These are phyloP conservation scores for Symphodus melops DNA, from an alignment of 2,113 vertebrate species.

Conservation along the genomic window DNA sequence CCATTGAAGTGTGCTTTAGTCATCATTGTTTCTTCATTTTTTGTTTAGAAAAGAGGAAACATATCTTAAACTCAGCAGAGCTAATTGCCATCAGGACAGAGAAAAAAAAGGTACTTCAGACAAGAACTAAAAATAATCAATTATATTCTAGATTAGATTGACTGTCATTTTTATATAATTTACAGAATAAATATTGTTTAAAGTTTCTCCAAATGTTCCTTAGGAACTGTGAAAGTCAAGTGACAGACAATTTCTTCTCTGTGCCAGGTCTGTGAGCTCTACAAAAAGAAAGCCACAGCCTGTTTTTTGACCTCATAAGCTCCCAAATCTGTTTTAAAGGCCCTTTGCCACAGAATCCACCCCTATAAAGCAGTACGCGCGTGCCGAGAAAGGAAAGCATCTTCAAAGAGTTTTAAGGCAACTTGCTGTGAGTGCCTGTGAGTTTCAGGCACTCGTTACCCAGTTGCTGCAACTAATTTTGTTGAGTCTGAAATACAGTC, in stretches of 20 bases:
- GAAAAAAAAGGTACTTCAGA: background rate
- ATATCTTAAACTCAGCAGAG: background rate
- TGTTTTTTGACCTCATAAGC: slow-evolving; percentile 31
- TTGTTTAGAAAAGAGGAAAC: background rate
- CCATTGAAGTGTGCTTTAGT: slow-evolving; percentile 6
- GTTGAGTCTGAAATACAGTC: slow-evolving; percentile 24
- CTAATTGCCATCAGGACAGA: background rate
- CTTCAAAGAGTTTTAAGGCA: slow-evolving; percentile 40
- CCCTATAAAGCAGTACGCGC: slow-evolving; percentile 39
- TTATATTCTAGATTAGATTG: background rate
- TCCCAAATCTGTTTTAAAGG: slow-evolving; percentile 53
- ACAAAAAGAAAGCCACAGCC: slow-evolving; percentile 49
- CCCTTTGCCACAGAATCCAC: slow-evolving; percentile 35
- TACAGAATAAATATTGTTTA: background rate
- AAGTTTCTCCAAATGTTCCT: slow-evolving; percentile 4
- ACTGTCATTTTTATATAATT: slow-evolving; percentile 4
- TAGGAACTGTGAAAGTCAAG: slow-evolving; percentile 16
- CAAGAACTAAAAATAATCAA: background rate
- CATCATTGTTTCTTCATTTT: slow-evolving; percentile 5
- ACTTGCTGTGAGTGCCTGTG: slow-evolving; percentile 27
- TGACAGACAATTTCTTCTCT: slow-evolving; percentile 44
- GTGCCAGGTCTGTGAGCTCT: slow-evolving; percentile 32
- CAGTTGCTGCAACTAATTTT: background rate
- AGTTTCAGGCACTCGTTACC: slow-evolving; percentile 40
- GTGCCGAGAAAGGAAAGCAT: slow-evolving; percentile 34